A percentile compares a stretch with the other conserved stretches of the same genome.
Evolutionary conservation across 1,140 invertebrate genomes (phyloP).

Genomic region (Tetramorium alpestre): DNA sequence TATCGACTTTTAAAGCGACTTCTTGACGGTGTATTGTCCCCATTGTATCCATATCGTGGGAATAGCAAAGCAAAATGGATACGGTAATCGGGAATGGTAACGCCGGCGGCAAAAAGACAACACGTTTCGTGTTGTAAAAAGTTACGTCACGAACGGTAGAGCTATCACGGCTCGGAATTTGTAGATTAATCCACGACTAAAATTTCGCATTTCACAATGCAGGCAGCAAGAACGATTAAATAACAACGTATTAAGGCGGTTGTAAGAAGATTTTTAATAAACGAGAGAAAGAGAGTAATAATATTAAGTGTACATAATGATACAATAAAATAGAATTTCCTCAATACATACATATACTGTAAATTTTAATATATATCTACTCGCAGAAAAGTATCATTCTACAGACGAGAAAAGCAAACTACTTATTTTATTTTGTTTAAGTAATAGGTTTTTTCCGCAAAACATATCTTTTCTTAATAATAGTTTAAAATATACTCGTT

Average conservation of each 20-base stretch:
- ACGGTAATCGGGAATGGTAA: conserved; percentile 13
- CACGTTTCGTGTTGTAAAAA: conserved; percentile 35
- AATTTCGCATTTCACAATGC: conserved; percentile 33
- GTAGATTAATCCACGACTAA: conserved; percentile 26
- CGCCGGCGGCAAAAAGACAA: conserved; percentile 30
- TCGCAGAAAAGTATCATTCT: no score
- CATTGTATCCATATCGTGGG: conserved; percentile 47
- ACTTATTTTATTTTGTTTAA: no score
- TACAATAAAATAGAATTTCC: neutral
- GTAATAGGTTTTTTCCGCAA: no score
- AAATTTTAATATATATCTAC: neutral
- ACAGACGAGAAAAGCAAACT: no score
- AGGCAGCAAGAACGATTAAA: neutral
- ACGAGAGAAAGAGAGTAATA: neutral
- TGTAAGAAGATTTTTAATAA: neutral
- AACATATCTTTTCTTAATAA: no score
- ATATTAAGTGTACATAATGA: neutral
- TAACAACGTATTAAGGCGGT: neutral
- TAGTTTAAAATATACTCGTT: no score
- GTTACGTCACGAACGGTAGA: conserved; percentile 44
- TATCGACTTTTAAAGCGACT: neutral
- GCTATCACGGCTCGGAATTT: conserved; percentile 12
- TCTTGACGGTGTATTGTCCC: neutral
- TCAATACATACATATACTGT: neutral
- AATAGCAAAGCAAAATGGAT: conserved; percentile 30